Conservation (phyloP, 2,888 invertebrate species). For the Nudaria mundana region DNA sequence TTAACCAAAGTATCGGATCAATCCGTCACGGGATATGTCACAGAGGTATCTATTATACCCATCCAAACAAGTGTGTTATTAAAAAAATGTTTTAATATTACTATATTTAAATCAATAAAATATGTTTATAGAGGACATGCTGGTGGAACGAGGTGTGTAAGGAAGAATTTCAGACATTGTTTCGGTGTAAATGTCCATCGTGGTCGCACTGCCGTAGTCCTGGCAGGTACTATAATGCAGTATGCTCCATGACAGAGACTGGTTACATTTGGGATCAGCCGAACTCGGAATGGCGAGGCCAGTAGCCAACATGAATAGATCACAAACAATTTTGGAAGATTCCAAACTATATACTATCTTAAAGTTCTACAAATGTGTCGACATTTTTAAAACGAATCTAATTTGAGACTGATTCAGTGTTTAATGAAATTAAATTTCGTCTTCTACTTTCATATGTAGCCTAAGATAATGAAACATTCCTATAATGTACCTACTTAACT, state of each 20-base stretch:
- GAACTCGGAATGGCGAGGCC: conserved; percentile 69
- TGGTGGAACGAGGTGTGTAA: conserved; percentile 98
- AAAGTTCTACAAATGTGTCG: conserved; percentile 45
- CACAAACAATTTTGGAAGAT: conserved; percentile 6
- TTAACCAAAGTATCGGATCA: conserved; percentile 88
- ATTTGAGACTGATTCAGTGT: conserved; percentile 71
- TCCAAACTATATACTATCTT: conserved; percentile 17
- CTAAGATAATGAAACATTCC: conserved; percentile 42
- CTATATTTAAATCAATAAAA: conserved; percentile 13
- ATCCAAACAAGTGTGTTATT: conserved; percentile 3
- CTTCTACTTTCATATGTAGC: conserved; percentile 69
- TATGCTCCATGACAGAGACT: conserved; percentile 94
- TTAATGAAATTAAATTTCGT: conserved; percentile 66
- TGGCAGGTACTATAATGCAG: conserved; percentile 94
- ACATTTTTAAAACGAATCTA: conserved; percentile 61
- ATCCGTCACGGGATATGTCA: conserved; percentile 90
- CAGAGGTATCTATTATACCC: conserved; percentile 82
- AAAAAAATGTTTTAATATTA: conserved; percentile 4
- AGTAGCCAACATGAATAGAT: conserved; percentile 33
- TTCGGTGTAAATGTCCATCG: conserved; percentile 93
- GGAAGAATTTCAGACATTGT: conserved; percentile 93
- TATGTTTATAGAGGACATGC: conserved; percentile 87
- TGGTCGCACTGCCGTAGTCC: conserved; percentile 94
- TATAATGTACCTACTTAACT: too few relatives aligned
- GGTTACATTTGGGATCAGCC: conserved; percentile 96